phyloP scores from a whole-genome alignment of 2,113 vertebrate species.

The Phaethornis superciliosus region DNA sequence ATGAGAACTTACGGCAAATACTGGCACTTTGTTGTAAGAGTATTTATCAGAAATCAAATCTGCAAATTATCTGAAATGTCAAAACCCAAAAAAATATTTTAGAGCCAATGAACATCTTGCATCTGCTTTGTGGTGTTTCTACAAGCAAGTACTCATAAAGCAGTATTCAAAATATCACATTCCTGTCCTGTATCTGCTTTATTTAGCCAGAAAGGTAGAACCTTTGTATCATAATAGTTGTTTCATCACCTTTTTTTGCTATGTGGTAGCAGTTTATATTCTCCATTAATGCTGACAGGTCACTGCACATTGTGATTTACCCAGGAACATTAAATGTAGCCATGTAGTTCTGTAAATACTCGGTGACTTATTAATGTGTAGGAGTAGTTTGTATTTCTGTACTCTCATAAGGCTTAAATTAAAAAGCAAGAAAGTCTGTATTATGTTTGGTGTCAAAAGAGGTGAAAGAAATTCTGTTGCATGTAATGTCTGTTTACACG shows the following conservation, averaged over 20 bases:
- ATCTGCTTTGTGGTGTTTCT: neutral
- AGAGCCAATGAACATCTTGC: neutral
- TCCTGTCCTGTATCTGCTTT: neutral
- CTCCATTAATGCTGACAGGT: conserved; percentile 67
- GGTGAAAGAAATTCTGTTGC: neutral
- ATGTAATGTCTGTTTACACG: neutral
- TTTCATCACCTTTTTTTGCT: conserved; percentile 72
- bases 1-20: neutral
- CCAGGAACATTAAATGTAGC: conserved; percentile 17
- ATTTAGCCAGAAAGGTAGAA: neutral
- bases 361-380: conserved; percentile 19
- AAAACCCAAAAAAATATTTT: neutral
- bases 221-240: conserved; percentile 44
- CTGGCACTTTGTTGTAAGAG: neutral
- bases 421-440: neutral
- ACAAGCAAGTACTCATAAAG: neutral
- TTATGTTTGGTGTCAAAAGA: neutral
- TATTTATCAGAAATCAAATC: neutral
- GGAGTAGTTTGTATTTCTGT: conserved; percentile 35
- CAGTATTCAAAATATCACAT: neutral
- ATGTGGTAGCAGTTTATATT: conserved; percentile 59
- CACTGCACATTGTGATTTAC: conserved; percentile 72
- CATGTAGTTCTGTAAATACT: conserved; percentile 7
- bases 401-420: conserved; percentile 6
- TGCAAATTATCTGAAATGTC: neutral